A percentile compares a stretch with the other conserved stretches of the same genome.
Evolutionary conservation across 2,888 invertebrate genomes (phyloP).

Genomic region (Acronicta leporina): DNA sequence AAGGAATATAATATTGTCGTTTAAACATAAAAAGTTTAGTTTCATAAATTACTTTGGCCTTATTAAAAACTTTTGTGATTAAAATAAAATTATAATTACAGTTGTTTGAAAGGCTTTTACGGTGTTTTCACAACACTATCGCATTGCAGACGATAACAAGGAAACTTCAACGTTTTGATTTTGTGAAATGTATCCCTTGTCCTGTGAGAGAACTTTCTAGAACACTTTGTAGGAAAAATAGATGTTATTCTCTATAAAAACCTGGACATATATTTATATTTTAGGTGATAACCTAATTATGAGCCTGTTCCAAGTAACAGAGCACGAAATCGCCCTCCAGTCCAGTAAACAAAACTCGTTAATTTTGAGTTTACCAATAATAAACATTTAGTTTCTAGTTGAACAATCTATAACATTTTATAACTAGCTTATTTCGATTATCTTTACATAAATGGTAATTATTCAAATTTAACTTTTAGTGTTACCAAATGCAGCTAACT

Average conservation of each 20-base stretch:
- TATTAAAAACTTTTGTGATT: slow-evolving; percentile 39
- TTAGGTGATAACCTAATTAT: no score
- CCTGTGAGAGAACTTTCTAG: not conserved
- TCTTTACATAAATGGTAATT: no score
- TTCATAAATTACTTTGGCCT: slow-evolving; percentile 5
- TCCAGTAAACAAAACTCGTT: no score
- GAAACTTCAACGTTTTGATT: slow-evolving; percentile 37
- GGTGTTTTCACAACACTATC: slow-evolving; percentile 40
- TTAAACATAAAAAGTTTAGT: not conserved
- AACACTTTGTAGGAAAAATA: not conserved
- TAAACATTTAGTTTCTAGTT: no score
- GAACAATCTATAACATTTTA: no score
- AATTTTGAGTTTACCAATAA: no score
- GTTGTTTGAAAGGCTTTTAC: slow-evolving; percentile 23
- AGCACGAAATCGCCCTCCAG: no score
- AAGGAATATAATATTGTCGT: not conserved
- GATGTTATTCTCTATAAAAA: not conserved
- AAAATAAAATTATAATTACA: slow-evolving; percentile 48
- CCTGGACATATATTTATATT: no score
- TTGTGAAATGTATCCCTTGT: slow-evolving; percentile 2
- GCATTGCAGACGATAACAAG: slow-evolving; percentile 25
- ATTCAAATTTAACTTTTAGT: no score
- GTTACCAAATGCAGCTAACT: no score
- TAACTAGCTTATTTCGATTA: no score
- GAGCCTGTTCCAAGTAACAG: no score